These are phyloP conservation scores for Morpho helenor DNA, from an alignment of 2,888 invertebrate genomes.

Conservation along the genomic window DNA sequence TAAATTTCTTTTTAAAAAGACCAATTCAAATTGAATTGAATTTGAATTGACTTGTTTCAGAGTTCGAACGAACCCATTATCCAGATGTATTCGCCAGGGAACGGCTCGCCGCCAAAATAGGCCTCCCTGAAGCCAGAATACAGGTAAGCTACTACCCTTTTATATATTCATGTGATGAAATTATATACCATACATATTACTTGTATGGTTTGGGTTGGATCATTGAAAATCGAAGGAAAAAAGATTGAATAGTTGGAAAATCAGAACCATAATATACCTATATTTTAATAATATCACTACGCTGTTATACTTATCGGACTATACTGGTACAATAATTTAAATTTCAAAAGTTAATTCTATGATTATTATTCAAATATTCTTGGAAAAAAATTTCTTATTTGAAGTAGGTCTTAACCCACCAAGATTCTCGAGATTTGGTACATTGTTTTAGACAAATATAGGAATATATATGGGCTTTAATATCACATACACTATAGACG, in stretches of 20 bases:
- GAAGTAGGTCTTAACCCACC: too few species aligned
- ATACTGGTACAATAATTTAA: too few species aligned
- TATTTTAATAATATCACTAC: too few species aligned
- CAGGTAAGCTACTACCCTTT: constrained; percentile 81
- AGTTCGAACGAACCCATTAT: constrained; percentile 96
- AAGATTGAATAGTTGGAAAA: not conserved
- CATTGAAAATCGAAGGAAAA: not conserved
- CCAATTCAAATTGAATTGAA: not conserved
- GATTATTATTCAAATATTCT: too few species aligned
- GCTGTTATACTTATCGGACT: too few species aligned
- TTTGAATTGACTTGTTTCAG: constrained; percentile 59
- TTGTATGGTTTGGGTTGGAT: not conserved
- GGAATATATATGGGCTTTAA: too few species aligned
- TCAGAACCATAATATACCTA: too few species aligned
- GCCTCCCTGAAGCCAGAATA: constrained; percentile 95
- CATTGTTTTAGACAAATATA: too few species aligned
- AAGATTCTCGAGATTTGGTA: too few species aligned
- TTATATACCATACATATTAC: not conserved
- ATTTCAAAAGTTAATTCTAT: too few species aligned
- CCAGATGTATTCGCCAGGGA: constrained; percentile 97
- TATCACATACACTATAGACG: too few species aligned
- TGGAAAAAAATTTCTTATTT: too few species aligned
- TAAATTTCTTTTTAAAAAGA: not conserved
- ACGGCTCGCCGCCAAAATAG: constrained; percentile 93
- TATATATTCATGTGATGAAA: not conserved